phyloP scores from a whole-genome alignment of 2,888 invertebrate genomes.

The Lasioglossum marginatum region DNA sequence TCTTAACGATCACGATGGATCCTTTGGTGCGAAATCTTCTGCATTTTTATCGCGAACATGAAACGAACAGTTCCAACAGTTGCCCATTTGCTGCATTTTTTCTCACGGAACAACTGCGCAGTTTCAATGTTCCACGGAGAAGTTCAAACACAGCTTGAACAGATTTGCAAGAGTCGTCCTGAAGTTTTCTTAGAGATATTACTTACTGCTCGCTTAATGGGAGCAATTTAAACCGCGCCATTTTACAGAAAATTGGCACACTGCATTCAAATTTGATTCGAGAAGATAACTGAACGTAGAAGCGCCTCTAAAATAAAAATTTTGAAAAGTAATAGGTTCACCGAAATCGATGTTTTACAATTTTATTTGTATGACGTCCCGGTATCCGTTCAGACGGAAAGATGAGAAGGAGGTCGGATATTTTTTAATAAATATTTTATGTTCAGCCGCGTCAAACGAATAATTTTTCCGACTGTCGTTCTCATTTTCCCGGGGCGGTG shows the following conservation, averaged over 20 bases:
- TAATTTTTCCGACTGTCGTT: background rate
- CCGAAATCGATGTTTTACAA: background rate
- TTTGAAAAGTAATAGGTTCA: background rate
- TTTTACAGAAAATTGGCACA: background rate
- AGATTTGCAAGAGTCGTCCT: background rate
- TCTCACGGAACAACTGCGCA: background rate
- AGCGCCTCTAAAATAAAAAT: background rate
- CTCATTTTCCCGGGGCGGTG: background rate
- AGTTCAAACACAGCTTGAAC: background rate
- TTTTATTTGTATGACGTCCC: background rate
- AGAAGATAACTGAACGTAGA: background rate
- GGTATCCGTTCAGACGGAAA: background rate
- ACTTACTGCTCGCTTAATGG: background rate
- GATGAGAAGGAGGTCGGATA: background rate
- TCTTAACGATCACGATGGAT: background rate
- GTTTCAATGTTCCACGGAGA: background rate
- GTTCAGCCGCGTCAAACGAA: background rate
- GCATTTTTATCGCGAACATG: background rate
- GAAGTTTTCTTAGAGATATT: background rate
- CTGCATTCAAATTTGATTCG: background rate
- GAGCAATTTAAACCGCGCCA: background rate
- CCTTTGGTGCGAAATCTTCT: background rate
- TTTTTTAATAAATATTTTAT: background rate
- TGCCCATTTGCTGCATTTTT: background rate
- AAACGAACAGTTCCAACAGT: background rate